Evolutionary conservation across 2,113 vertebrate genomes (phyloP).

Genomic region (Rhabdomys dilectus): DNA sequence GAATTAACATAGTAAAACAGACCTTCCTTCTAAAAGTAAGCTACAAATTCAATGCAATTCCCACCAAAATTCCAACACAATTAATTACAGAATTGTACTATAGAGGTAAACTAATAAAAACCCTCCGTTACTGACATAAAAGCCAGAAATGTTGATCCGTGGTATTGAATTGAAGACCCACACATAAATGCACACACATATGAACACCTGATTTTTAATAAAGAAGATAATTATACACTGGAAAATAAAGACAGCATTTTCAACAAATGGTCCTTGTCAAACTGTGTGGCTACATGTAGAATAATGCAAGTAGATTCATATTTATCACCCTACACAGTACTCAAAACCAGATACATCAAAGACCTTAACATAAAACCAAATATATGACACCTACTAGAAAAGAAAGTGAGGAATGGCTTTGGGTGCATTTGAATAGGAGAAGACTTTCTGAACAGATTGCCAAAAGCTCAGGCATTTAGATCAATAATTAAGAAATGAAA

Average conservation of each 20-base stretch:
- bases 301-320: background rate
- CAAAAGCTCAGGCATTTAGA: background rate
- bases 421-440: background rate
- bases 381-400: background rate
- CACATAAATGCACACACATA: background rate
- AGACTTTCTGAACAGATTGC: background rate
- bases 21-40: background rate
- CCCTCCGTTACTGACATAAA: background rate
- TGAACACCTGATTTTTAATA: background rate
- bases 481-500: background rate
- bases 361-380: background rate
- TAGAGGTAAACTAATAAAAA: background rate
- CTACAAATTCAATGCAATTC: background rate
- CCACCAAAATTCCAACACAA: background rate
- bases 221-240: background rate
- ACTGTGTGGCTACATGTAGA: background rate
- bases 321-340: background rate
- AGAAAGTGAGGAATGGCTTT: background rate
- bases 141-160: background rate
- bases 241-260: background rate
- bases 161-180: background rate
- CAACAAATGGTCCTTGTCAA: background rate
- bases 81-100: background rate
- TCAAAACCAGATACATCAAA: background rate
- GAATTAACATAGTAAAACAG: background rate